Evolutionary conservation across 2,888 invertebrate species (phyloP).

Genomic region (Leucophenga maculata): DNA sequence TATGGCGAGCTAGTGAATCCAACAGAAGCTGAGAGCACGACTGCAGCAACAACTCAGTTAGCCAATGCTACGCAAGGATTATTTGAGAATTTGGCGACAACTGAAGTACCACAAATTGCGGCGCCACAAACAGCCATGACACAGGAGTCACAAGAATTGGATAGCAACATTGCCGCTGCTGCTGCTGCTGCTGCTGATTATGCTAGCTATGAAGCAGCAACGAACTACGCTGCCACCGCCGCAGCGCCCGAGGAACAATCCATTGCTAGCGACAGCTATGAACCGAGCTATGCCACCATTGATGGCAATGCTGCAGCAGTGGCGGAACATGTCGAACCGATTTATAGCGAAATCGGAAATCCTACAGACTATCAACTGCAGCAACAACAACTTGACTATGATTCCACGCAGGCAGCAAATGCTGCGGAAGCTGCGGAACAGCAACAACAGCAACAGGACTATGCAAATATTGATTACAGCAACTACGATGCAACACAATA

Average conservation of each 20-base stretch:
- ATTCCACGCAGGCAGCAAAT: not conserved
- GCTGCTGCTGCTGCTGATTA: constrained; percentile 43
- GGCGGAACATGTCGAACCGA: constrained; percentile 42
- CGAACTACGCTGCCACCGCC: not conserved
- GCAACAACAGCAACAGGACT: constrained; percentile 50
- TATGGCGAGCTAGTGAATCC: constrained; percentile 68
- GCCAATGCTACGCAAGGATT: constrained; percentile 45
- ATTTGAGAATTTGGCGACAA: constrained; percentile 53
- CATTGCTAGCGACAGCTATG: constrained; percentile 42
- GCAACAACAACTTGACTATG: not conserved
- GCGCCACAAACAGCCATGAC: constrained; percentile 24
- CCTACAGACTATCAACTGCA: constrained; percentile 49
- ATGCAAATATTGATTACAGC: constrained; percentile 61
- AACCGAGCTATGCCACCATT: constrained; percentile 46
- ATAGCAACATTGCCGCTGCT: constrained; percentile 20
- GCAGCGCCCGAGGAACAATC: constrained; percentile 33
- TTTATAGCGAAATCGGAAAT: constrained; percentile 57
- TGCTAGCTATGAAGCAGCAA: constrained; percentile 43
- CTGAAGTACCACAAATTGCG: constrained; percentile 22
- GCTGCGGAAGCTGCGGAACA: constrained; percentile 11
- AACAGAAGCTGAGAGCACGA: constrained; percentile 25
- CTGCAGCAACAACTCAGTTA: constrained; percentile 29
- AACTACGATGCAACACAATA: constrained; percentile 67
- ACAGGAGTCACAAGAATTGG: not conserved
- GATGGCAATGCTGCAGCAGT: constrained; percentile 43